Conservation (phyloP, 2,797 vertebrate genomes). For the Alca torda region DNA sequence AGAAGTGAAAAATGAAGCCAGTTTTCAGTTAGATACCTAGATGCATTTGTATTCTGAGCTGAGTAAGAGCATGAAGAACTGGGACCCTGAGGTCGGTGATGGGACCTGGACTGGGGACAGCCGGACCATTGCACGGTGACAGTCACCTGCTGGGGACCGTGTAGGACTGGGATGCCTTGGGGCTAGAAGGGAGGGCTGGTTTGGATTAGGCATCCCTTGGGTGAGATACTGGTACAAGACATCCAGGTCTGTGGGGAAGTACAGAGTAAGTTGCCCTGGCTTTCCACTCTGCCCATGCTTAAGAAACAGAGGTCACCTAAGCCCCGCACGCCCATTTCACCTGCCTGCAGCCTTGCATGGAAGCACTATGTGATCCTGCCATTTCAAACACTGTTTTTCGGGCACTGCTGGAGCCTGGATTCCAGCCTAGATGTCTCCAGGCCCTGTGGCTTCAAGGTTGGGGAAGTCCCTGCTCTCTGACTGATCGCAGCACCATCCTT, state of each 20-base stretch:
- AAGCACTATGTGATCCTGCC: not conserved
- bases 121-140: not conserved
- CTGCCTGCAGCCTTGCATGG: not conserved
- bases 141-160: not conserved
- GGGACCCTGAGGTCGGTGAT: not conserved
- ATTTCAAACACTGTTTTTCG: not conserved
- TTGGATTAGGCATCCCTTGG: not conserved
- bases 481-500: not conserved
- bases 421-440: not conserved
- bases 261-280: not conserved
- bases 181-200: not conserved
- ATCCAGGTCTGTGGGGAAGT: not conserved
- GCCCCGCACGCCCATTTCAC: accelerated
- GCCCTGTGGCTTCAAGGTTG: not conserved
- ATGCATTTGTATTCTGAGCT: not conserved
- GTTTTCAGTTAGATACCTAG: not conserved
- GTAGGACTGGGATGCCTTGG: not conserved
- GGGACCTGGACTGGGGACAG: not conserved
- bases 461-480: not conserved
- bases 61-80: not conserved
- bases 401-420: not conserved
- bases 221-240: not conserved
- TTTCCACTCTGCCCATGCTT: not conserved
- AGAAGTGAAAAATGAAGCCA: not conserved
- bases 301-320: not conserved